A percentile compares a stretch with the other conserved stretches of the same genome.
Conservation (phyloP, 2,888 invertebrate species). For the Dione vanillae region DNA sequence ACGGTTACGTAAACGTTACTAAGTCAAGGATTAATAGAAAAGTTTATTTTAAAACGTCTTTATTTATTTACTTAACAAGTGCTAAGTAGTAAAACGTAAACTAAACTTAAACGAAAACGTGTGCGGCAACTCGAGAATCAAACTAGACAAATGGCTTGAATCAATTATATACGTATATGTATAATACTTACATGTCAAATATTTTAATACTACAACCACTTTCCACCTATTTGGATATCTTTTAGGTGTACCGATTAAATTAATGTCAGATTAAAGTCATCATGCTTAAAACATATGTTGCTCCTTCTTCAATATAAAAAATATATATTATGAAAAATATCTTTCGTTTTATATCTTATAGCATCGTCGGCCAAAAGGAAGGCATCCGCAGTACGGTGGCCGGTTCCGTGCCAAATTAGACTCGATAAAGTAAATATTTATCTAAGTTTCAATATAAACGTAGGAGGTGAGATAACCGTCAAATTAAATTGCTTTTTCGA, state of each 20-base stretch:
- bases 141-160: slow-evolving; percentile 54
- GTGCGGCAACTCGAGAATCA: slow-evolving; percentile 55
- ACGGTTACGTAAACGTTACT: slow-evolving; percentile 73
- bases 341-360: slow-evolving; percentile 45
- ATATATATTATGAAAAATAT: slow-evolving; percentile 35
- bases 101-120: slow-evolving; percentile 52
- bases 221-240: not conserved
- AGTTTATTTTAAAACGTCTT: slow-evolving; percentile 78
- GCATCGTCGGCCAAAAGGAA: slow-evolving; percentile 56
- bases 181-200: not conserved
- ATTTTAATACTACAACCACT: not conserved
- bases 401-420: slow-evolving; percentile 81
- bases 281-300: not conserved
- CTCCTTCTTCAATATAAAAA: not conserved
- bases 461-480: slow-evolving; percentile 81
- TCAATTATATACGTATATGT: slow-evolving; percentile 17
- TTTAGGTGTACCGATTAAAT: not conserved
- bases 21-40: slow-evolving; percentile 75
- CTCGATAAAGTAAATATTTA: slow-evolving; percentile 82
- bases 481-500: slow-evolving; percentile 79
- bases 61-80: slow-evolving; percentile 82
- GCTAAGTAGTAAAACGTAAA: slow-evolving; percentile 79
- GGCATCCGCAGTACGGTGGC: slow-evolving; percentile 62
- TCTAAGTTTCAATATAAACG: slow-evolving; percentile 83
- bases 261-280: not conserved